These are phyloP conservation scores for Mnemiopsis leidyi DNA, from an alignment of 37 sponge, comb jelly and placozoan genomes.

Conservation along the genomic window DNA sequence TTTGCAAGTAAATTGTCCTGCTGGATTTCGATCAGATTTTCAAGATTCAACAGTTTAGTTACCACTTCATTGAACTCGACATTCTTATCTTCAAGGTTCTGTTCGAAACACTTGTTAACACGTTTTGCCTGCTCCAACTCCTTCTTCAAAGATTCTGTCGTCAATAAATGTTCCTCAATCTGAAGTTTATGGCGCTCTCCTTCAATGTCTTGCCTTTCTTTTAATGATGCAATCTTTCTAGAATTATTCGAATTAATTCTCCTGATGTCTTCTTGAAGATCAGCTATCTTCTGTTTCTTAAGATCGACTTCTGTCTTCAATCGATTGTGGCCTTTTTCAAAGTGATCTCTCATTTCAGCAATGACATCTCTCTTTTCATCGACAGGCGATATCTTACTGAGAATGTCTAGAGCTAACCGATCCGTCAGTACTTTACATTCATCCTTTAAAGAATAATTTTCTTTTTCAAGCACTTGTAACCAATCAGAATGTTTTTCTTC, in stretches of 20 bases:
- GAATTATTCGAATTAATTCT: neutral
- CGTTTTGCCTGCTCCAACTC: conserved; percentile 17
- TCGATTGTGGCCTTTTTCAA: neutral
- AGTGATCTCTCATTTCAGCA: conserved; percentile 5
- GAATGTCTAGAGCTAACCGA: conserved; percentile 21
- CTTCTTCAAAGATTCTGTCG: conserved; percentile 1
- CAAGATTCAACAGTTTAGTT: conserved; percentile 49
- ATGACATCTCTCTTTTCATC: conserved; percentile 9
- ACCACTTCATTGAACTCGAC: conserved; percentile 58
- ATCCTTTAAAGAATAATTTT: neutral
- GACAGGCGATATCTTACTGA: neutral
- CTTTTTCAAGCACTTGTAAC: neutral
- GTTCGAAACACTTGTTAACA: neutral
- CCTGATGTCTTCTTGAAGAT: conserved; percentile 30
- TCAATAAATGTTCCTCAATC: neutral
- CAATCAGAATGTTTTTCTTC: neutral
- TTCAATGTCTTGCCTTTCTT: neutral
- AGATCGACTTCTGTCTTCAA: conserved; percentile 11
- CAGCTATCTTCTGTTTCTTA: conserved; percentile 30
- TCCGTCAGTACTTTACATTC: conserved; percentile 54
- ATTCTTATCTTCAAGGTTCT: conserved; percentile 14
- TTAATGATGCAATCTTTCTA: conserved; percentile 46
- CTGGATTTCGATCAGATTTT: conserved; percentile 27
- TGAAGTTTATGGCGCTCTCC: neutral
- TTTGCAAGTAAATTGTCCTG: conserved; percentile 54